phyloP scores from a whole-genome alignment of 1,140 invertebrate genomes.

The Drosophila sulfurigaster region DNA sequence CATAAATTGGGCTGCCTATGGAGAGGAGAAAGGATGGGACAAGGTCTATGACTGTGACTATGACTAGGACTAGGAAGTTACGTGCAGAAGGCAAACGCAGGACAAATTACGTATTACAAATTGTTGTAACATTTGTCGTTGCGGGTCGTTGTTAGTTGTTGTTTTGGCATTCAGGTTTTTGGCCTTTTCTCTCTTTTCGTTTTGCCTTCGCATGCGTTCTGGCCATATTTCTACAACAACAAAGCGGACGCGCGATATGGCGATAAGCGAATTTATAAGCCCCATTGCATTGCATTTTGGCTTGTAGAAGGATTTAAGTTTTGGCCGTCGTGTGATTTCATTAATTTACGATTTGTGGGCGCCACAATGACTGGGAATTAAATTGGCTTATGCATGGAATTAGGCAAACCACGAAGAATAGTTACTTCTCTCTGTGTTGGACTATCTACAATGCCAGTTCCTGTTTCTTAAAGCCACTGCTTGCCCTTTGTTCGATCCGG shows the following conservation, averaged over 20 bases:
- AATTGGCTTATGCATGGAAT: conserved; percentile 71
- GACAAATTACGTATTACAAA: conserved; percentile 79
- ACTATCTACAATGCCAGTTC: not conserved
- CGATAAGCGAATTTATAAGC: conserved; percentile 81
- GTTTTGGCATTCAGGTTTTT: conserved; percentile 35
- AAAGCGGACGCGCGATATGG: conserved; percentile 58
- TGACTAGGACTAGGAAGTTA: not conserved
- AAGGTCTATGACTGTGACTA: not conserved
- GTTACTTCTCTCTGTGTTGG: not conserved
- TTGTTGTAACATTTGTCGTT: conserved; percentile 56
- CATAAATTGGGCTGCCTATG: conserved; percentile 74
- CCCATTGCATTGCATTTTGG: conserved; percentile 51
- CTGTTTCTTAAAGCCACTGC: conserved; percentile 11
- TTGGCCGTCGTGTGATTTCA: conserved; percentile 62
- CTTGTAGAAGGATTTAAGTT: conserved; percentile 68
- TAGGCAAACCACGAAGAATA: conserved; percentile 42
- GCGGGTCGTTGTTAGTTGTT: conserved; percentile 32
- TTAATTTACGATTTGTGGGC: conserved; percentile 77
- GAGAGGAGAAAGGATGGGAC: conserved; percentile 3
- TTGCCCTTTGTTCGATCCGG: conserved; percentile 21
- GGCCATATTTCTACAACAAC: conserved; percentile 69
- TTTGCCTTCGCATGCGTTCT: conserved; percentile 63
- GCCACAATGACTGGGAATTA: conserved; percentile 69
- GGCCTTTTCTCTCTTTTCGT: conserved; percentile 28
- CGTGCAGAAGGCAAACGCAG: conserved; percentile 38